Evolutionary conservation across 2,113 vertebrate species (phyloP).

Genomic region (Pedetes capensis): DNA sequence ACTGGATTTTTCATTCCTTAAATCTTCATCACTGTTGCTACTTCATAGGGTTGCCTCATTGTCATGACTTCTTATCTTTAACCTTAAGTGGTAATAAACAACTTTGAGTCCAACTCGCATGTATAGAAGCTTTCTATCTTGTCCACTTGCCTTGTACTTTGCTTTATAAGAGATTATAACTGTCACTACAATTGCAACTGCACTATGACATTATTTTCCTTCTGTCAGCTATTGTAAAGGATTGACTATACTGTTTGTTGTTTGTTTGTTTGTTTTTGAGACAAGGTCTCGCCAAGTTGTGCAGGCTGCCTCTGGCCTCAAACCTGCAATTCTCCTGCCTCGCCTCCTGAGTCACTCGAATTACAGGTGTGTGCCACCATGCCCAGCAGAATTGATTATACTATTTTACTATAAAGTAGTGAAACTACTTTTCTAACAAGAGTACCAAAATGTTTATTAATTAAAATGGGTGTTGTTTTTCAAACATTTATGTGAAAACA

Average conservation of each 20-base stretch:
- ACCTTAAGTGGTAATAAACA: background rate
- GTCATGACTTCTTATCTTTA: background rate
- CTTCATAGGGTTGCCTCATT: background rate
- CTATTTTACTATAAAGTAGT: background rate
- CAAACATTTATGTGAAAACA: background rate
- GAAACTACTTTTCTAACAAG: background rate
- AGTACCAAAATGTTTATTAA: slow-evolving; percentile 16
- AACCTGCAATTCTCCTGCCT: too few species aligned
- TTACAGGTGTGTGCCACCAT: too few species aligned
- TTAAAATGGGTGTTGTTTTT: background rate
- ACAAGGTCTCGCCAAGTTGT: too few species aligned
- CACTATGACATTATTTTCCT: background rate
- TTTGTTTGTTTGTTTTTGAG: too few species aligned
- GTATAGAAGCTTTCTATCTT: background rate
- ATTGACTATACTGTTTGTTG: background rate
- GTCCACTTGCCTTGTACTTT: background rate
- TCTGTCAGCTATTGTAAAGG: background rate
- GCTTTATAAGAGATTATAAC: background rate
- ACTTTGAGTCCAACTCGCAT: background rate
- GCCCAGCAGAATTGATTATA: background rate
- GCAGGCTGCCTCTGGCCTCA: too few species aligned
- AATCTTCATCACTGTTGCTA: background rate
- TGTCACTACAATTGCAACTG: background rate
- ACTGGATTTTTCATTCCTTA: background rate
- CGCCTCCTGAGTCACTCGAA: too few species aligned